These are phyloP conservation scores for Paedocypris sp. DNA, from an alignment of 2,113 vertebrate species.

Conservation along the genomic window DNA sequence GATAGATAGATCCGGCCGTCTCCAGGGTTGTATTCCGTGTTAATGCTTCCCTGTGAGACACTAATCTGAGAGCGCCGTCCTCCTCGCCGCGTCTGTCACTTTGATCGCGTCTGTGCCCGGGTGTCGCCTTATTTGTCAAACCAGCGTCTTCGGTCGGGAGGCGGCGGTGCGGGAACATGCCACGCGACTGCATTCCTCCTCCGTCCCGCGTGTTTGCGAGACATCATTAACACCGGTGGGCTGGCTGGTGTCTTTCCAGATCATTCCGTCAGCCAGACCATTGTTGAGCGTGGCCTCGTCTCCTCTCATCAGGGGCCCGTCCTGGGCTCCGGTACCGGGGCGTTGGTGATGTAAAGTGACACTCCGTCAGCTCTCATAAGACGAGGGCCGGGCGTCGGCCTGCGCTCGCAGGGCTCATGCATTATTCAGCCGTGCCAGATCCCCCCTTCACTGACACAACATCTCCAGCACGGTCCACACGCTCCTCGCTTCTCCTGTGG, in stretches of 20 bases:
- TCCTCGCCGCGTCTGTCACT: slow-evolving; percentile 1
- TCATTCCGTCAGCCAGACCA: slow-evolving; percentile 32
- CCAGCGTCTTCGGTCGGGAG: too few species aligned
- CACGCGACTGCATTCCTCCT: too few species aligned
- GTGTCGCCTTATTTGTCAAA: slow-evolving; percentile 9
- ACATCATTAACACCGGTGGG: slow-evolving; percentile 25
- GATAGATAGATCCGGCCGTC: too few species aligned
- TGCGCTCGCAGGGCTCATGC: slow-evolving; percentile 31
- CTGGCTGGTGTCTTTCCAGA: slow-evolving; percentile 33
- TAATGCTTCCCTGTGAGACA: too few species aligned
- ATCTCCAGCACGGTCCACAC: slow-evolving; percentile 35
- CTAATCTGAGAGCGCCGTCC: neutral
- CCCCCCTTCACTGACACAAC: slow-evolving; percentile 22
- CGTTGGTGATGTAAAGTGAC: slow-evolving; percentile 40
- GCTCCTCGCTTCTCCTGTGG: slow-evolving; percentile 26
- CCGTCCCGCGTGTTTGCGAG: too few species aligned
- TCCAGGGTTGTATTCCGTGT: too few species aligned
- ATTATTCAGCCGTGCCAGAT: slow-evolving; percentile 38
- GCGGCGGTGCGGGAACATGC: neutral
- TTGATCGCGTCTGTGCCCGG: neutral
- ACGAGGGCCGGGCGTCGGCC: slow-evolving; percentile 32
- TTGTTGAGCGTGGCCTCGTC: slow-evolving; percentile 33
- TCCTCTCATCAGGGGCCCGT: slow-evolving; percentile 31
- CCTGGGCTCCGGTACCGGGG: slow-evolving; percentile 30
- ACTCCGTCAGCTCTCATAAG: slow-evolving; percentile 42